Evolutionary conservation across 37 sponge, comb jelly and placozoan species (phyloP).

Genomic region (Beroe ovata): DNA sequence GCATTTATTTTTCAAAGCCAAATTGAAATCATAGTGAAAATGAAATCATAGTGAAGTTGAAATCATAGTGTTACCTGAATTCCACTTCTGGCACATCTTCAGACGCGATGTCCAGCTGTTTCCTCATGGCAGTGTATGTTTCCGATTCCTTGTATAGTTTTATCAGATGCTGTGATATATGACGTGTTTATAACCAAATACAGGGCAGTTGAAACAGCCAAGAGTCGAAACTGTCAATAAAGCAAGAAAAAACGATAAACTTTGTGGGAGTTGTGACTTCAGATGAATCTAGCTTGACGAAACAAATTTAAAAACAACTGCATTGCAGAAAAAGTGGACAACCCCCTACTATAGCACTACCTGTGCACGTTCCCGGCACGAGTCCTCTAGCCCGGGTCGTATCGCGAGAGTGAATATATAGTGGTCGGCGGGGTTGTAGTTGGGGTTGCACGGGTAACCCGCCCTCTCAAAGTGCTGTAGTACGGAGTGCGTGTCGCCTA

Average conservation of each 20-base stretch:
- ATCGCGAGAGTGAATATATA: constrained; percentile 32
- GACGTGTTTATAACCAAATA: background rate
- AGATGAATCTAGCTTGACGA: no score
- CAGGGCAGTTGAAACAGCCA: background rate
- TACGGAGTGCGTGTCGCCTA: background rate
- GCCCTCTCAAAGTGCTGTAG: background rate
- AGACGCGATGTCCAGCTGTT: background rate
- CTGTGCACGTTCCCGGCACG: background rate
- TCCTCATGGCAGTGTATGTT: background rate
- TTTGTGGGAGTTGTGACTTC: no score
- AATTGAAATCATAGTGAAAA: no score
- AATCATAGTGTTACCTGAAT: background rate
- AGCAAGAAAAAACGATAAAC: no score
- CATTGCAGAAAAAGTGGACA: background rate
- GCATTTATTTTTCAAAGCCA: no score
- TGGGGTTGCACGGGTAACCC: constrained; percentile 21
- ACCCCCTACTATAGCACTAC: background rate
- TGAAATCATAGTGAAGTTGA: no score
- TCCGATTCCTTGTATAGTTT: background rate
- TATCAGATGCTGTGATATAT: constrained; percentile 3
- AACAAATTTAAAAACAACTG: no score
- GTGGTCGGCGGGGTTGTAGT: constrained; percentile 59
- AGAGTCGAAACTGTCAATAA: background rate
- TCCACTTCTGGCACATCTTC: background rate
- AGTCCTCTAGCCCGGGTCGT: constrained; percentile 11